Evolutionary conservation across 2,888 invertebrate genomes (phyloP).

Genomic region (Digitonthophagus gazella): DNA sequence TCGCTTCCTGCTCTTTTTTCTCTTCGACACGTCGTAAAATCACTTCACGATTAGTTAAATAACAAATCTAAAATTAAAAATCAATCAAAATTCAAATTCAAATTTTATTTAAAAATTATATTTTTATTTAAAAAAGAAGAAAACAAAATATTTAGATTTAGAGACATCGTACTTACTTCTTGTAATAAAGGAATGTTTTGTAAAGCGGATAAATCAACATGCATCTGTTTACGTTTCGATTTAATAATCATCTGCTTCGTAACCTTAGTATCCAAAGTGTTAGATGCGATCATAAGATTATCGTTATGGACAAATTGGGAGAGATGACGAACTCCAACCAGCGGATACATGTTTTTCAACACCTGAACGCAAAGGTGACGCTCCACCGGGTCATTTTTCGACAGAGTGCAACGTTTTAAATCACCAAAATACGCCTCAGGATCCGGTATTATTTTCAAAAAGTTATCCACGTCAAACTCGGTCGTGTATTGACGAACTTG

Average conservation of each 20-base stretch:
- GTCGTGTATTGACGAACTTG: constrained; percentile 50
- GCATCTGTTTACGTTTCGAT: constrained; percentile 19
- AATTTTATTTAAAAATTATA: constrained; percentile 10
- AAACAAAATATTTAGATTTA: no score
- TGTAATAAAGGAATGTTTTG: constrained; percentile 45
- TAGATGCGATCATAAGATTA: constrained; percentile 22
- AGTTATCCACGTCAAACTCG: constrained; percentile 50
- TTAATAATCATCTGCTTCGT: constrained; percentile 24
- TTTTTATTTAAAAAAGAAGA: constrained; percentile 2
- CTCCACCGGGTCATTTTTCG: constrained; percentile 6
- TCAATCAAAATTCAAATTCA: no score
- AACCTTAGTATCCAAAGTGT: constrained; percentile 18
- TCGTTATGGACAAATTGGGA: neutral
- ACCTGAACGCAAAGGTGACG: neutral
- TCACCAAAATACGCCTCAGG: constrained; percentile 46
- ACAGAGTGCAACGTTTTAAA: constrained; percentile 30
- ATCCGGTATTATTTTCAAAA: constrained; percentile 51
- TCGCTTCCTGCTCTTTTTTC: constrained; percentile 32
- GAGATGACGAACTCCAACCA: neutral
- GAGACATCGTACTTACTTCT: constrained; percentile 38
- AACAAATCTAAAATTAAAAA: constrained; percentile 40
- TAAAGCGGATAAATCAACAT: constrained; percentile 24
- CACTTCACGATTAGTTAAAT: constrained; percentile 40
- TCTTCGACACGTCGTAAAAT: constrained; percentile 38
- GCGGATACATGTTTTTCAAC: constrained; percentile 2